These are phyloP conservation scores for Trinectes maculatus DNA, from an alignment of 2,113 vertebrate species.

Conservation along the genomic window DNA sequence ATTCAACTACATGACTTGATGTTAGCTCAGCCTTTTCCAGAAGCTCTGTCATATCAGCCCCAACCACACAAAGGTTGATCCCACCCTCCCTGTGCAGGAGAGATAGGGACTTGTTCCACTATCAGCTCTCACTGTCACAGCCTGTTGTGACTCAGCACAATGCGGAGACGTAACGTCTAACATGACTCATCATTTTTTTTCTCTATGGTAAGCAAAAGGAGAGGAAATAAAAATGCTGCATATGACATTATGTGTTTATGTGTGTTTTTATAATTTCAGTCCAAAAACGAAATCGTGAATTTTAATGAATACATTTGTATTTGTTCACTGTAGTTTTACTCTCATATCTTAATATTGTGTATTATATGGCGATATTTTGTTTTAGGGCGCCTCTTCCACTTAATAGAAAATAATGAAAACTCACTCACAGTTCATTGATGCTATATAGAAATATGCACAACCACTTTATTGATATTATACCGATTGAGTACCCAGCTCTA, in stretches of 20 bases:
- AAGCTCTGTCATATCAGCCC: not conserved
- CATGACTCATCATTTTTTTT: slow-evolving; percentile 53
- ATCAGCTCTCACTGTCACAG: slow-evolving; percentile 33
- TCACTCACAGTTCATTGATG: too few species aligned
- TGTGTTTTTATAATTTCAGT: too few species aligned
- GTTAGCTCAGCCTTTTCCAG: not conserved
- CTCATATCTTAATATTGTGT: not conserved
- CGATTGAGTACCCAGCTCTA: too few species aligned
- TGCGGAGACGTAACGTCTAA: slow-evolving; percentile 10
- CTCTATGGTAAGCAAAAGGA: not conserved
- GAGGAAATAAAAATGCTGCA: slow-evolving; percentile 35
- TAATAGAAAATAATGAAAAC: not conserved
- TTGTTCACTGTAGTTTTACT: not conserved
- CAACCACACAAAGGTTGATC: not conserved
- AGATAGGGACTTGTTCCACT: slow-evolving; percentile 65
- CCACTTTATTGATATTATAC: too few species aligned
- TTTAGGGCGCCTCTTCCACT: not conserved
- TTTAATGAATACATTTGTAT: too few species aligned
- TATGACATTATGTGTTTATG: slow-evolving; percentile 1
- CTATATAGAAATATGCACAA: too few species aligned
- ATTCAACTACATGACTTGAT: not conserved
- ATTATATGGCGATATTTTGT: not conserved
- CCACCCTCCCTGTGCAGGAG: slow-evolving; percentile 59
- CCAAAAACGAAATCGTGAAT: too few species aligned
- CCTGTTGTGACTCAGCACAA: slow-evolving; percentile 70